These are phyloP conservation scores for Scotopteryx bipunctaria DNA, from an alignment of 2,888 invertebrate species.

Conservation along the genomic window DNA sequence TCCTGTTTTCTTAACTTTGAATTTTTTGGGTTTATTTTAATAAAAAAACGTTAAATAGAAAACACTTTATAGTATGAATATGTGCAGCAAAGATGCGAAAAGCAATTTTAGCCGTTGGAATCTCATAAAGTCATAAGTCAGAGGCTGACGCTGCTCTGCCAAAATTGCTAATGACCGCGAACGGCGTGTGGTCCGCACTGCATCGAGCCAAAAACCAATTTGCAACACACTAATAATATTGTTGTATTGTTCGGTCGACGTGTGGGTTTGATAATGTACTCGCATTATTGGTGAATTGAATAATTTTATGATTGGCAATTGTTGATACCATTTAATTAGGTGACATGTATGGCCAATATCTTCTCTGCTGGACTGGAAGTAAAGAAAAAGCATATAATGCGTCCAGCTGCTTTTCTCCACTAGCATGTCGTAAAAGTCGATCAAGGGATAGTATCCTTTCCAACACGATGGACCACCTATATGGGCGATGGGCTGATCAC, in stretches of 20 bases:
- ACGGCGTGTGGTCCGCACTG: slow-evolving; percentile 65
- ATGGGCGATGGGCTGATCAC: no score
- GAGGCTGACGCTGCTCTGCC: slow-evolving; percentile 67
- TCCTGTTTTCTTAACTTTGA: no score
- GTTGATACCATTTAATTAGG: slow-evolving; percentile 1
- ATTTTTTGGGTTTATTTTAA: neutral
- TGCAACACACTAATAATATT: slow-evolving; percentile 70
- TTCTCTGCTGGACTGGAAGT: no score
- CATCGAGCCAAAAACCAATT: slow-evolving; percentile 80
- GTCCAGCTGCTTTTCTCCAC: no score
- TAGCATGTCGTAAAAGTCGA: no score
- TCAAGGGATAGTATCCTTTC: no score
- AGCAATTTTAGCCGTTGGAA: slow-evolving; percentile 44
- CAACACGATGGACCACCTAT: no score
- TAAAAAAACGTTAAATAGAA: neutral
- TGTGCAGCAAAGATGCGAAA: slow-evolving; percentile 32
- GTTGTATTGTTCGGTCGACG: slow-evolving; percentile 49
- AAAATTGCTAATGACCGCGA: slow-evolving; percentile 80
- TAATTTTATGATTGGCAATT: slow-evolving; percentile 8
- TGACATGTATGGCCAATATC: neutral
- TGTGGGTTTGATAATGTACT: slow-evolving; percentile 29
- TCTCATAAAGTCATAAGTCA: slow-evolving; percentile 71
- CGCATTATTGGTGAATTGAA: slow-evolving; percentile 18
- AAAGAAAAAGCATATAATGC: no score
- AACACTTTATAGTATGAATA: neutral